Evolutionary conservation across 2,113 vertebrate species (phyloP), one percentile per base, ranked within the genome.

Genomic region (Fulica atra): DNA sequence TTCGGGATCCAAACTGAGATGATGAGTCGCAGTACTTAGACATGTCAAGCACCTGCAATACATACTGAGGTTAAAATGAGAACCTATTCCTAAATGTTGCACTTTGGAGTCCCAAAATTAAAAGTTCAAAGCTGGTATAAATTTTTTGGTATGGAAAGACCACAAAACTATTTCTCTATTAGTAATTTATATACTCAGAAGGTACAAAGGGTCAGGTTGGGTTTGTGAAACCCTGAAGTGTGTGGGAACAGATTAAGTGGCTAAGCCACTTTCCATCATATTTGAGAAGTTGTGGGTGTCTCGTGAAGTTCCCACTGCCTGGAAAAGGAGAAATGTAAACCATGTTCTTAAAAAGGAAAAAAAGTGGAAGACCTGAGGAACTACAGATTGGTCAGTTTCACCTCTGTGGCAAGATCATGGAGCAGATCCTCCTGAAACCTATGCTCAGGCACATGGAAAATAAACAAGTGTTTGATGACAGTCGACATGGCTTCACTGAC

Each of bases 31-130:
- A 70, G 74, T 51, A 42, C 76, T 95, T 54, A 5, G 85, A 95
- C 68, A 90, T 74, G 82, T 93, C 79, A 86, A 92, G 76, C 88
- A 96, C 95, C 95, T 96, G 94, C 54, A 73, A 29, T 33, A 25
- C 1, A 1, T 36, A 59, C 42, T 63, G 59, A 83, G 14, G n/a
- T 29, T 31, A 73, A 54, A 82, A 89, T 48, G 66, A 85, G 93
- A 78, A 68, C n/a, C n/a, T 59, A 42, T 31, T 24, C 68, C 46
- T 42, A 57, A 72, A 76, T 28, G 14, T 29, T 88, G 46, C 6
- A 3, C 12, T 83, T 85, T 42, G 29, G 31, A 88, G 56, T 61
- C 20, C 29, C 56, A 65, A 84, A 83, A 86, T 70, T 70, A 14
- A 40, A 69, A 70, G 33, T 53, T 56, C 7, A 44, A 78, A 86